phyloP scores from a whole-genome alignment of 2,797 vertebrate species.

The Xiphophorus birchmanni region DNA sequence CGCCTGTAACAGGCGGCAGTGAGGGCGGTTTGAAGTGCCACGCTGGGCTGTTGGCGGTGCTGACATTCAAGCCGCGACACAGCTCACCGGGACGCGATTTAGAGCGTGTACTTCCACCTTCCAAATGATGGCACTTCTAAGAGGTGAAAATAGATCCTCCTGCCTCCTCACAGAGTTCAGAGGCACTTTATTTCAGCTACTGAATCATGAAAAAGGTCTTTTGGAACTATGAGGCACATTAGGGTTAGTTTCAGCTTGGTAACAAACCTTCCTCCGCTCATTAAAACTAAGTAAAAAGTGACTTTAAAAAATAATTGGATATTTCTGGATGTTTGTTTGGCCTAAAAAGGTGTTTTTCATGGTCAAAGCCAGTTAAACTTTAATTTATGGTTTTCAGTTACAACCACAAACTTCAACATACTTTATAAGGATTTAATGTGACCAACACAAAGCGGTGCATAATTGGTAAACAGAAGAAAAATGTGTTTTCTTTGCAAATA shows the following conservation, averaged over 20 bases:
- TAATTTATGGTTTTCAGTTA: neutral
- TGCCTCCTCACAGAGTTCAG: constrained; percentile 68
- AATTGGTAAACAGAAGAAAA: neutral
- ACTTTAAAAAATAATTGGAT: neutral
- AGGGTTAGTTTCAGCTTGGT: constrained; percentile 39
- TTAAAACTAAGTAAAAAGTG: constrained; percentile 59
- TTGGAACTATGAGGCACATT: constrained; percentile 45
- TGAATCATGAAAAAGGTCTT: constrained; percentile 58
- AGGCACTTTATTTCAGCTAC: constrained; percentile 52
- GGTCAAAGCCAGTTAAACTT: neutral
- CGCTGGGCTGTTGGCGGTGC: constrained; percentile 68
- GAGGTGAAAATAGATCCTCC: constrained; percentile 73
- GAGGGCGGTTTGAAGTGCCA: constrained; percentile 64
- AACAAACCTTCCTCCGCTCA: constrained; percentile 48
- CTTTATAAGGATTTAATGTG: neutral
- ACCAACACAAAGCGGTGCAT: neutral
- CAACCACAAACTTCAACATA: neutral
- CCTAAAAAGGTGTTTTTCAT: neutral
- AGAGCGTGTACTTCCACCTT: constrained; percentile 71
- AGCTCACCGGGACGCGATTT: constrained; percentile 66
- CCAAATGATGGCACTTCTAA: constrained; percentile 72
- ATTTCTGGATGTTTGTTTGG: neutral
- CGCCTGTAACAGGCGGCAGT: constrained; percentile 57
- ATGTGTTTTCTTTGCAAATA: neutral
- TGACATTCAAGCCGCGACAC: constrained; percentile 64